Evolutionary conservation across 37 sponge, comb jelly and placozoan genomes (phyloP).

Genomic region (Spongilla lacustris): DNA sequence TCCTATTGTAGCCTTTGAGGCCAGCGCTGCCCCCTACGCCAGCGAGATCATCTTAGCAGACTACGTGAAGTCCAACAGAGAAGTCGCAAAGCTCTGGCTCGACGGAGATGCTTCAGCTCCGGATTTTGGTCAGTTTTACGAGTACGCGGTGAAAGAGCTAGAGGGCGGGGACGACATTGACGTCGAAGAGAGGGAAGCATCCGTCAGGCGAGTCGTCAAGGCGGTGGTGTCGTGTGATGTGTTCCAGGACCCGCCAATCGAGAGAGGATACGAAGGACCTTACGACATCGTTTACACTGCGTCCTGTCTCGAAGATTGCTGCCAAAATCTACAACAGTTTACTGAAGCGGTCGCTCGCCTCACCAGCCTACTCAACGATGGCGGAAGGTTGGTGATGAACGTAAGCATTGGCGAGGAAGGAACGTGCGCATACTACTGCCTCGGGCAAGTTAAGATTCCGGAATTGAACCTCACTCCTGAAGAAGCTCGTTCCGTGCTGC

Average conservation of each 20-base stretch:
- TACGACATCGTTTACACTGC: constrained; percentile 34
- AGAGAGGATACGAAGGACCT: neutral
- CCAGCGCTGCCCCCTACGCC: constrained; percentile 33
- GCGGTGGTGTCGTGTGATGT: constrained; percentile 48
- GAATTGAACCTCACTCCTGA: neutral
- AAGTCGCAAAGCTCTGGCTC: constrained; percentile 26
- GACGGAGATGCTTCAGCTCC: constrained; percentile 13
- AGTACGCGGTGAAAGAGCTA: constrained; percentile 38
- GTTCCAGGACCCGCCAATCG: constrained; percentile 12
- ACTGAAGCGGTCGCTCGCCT: neutral
- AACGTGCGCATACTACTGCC: neutral
- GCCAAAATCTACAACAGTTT: neutral
- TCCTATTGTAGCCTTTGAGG: constrained; percentile 6
- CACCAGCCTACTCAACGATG: neutral
- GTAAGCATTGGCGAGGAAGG: neutral
- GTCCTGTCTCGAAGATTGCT: constrained; percentile 12
- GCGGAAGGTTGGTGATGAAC: neutral
- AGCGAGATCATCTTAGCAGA: constrained; percentile 48
- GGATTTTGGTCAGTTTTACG: constrained; percentile 27
- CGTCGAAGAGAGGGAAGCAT: constrained; percentile 12
- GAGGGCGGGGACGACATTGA: constrained; percentile 30
- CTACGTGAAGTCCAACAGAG: constrained; percentile 19
- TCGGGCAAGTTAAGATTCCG: neutral
- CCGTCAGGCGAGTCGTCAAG: constrained; percentile 19
- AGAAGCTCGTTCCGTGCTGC: neutral